Conservation (phyloP, 2,888 invertebrate species). For the Agrochola litura region DNA sequence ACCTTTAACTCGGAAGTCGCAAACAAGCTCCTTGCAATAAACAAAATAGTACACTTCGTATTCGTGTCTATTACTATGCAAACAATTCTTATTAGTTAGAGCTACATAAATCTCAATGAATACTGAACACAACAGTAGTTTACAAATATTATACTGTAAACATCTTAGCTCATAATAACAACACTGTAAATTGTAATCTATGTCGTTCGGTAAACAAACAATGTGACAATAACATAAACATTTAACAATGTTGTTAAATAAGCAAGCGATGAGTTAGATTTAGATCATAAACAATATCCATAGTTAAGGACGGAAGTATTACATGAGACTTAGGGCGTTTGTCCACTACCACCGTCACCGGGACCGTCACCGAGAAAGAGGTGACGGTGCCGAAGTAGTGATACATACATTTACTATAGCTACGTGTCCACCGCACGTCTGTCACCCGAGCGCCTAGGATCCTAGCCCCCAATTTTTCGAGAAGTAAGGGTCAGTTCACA, state of each 20-base stretch:
- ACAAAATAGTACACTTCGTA: not conserved
- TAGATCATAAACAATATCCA: not conserved
- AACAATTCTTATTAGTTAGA: not conserved
- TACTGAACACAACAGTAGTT: not conserved
- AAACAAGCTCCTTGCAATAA: not conserved
- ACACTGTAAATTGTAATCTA: slow-evolving; percentile 20
- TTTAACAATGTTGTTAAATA: slow-evolving; percentile 8
- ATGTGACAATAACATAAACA: not conserved
- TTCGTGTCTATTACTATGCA: no score
- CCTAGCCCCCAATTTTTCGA: no score
- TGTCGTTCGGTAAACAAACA: slow-evolving; percentile 1
- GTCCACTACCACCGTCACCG: no score
- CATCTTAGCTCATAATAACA: slow-evolving; percentile 6
- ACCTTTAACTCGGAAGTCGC: no score
- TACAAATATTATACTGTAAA: slow-evolving; percentile 17
- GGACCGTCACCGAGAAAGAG: no score
- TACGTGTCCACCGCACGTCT: no score
- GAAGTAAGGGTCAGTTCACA: no score
- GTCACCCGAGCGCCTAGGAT: no score
- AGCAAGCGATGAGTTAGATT: not conserved
- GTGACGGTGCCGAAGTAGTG: no score
- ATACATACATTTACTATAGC: no score
- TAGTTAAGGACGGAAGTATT: no score
- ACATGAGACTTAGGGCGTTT: no score
- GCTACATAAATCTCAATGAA: slow-evolving; percentile 17